Evolutionary conservation across 2,113 vertebrate species (phyloP), one percentile per base, ranked within the genome.

Genomic region (Platanista minor): DNA sequence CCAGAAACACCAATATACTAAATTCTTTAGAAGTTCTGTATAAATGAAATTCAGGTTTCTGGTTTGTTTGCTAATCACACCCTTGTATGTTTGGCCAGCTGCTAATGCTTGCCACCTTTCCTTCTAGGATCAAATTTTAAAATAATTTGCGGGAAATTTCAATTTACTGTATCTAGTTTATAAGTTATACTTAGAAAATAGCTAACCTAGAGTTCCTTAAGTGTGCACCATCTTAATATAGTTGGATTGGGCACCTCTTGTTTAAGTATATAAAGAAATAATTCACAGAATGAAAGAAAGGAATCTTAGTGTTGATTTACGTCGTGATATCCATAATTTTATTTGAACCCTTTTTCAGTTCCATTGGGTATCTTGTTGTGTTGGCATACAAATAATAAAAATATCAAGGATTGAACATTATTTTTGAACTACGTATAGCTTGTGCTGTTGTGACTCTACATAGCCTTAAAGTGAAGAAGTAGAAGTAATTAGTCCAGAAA

Each of bases 111-210:
- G 21, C 41, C 17, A 62, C 36, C 59, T 92, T 95, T 96, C 41
- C 27, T 83, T 85, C 33, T 75, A 91, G 81, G 14, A 57, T 62
- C 33, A 78, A 4, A 82, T 39, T 94, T 61, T 85, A 84, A 74
- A 52, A 46, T 92, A 90, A 72, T 86, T 69, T 71, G 52, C 6
- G 87, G 74, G 36, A 74, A 92, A 89, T 74, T 90, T 95, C 5
- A 81, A 9, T 80, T 89, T 93, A 64, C 43, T 2, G 1, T 91
- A 49, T 52, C 20, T 86, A 84, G 33, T 59, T 95, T 90, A 18
- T 90, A 78, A 91, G 1, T 81, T 69, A 72, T 20, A 46, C 64
- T 88, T 94, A 93, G 71, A 84, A 95, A 96, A 83, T 91, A 96
- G 36, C 67, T 93, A 78, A 78, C 25, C 18, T 87, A 64, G 49